Percentiles rank a stretch among this genome's conserved stretches.
Conservation (phyloP, 2,797 vertebrate genomes). For the Limnodromus scolopaceus region DNA sequence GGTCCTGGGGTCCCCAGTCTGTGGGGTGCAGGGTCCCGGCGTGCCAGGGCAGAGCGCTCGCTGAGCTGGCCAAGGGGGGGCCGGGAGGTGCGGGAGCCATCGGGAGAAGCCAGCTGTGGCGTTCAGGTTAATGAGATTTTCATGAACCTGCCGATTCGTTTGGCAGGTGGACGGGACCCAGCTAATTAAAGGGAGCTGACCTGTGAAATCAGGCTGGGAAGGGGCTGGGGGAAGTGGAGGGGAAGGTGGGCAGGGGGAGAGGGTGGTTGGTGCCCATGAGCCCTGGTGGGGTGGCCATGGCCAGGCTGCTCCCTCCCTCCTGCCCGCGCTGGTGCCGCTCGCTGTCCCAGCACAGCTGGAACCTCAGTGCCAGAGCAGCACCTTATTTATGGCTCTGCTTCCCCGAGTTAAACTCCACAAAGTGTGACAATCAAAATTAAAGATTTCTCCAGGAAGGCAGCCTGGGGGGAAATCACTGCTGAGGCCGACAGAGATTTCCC, state of each 20-base stretch:
- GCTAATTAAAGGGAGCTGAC: constrained; percentile 71
- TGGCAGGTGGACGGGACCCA: not conserved
- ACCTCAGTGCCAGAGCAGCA: not conserved
- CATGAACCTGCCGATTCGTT: not conserved
- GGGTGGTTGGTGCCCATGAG: not conserved
- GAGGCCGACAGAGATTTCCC: constrained; percentile 65
- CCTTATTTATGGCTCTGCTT: constrained; percentile 44
- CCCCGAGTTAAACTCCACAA: constrained; percentile 52
- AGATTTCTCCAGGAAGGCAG: constrained; percentile 62
- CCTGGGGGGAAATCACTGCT: constrained; percentile 64
- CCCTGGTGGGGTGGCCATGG: not conserved
- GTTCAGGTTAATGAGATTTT: constrained; percentile 69
- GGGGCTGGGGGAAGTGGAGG: not conserved
- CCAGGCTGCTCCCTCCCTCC: not conserved
- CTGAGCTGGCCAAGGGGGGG: not conserved
- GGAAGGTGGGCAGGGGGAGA: not conserved
- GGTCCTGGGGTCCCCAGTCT: not conserved
- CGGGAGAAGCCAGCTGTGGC: not conserved
- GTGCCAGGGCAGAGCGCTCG: not conserved
- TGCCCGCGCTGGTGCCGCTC: fast-evolving
- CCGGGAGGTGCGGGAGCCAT: fast-evolving
- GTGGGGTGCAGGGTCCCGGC: not conserved
- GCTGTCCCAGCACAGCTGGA: not conserved
- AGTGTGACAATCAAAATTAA: constrained; percentile 73
- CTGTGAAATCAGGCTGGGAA: constrained; percentile 61